A percentile compares a stretch with the other conserved stretches of the same genome.
These are phyloP conservation scores for Pteropus alecto DNA, from an alignment of 2,113 vertebrate genomes.

Conservation along the genomic window DNA sequence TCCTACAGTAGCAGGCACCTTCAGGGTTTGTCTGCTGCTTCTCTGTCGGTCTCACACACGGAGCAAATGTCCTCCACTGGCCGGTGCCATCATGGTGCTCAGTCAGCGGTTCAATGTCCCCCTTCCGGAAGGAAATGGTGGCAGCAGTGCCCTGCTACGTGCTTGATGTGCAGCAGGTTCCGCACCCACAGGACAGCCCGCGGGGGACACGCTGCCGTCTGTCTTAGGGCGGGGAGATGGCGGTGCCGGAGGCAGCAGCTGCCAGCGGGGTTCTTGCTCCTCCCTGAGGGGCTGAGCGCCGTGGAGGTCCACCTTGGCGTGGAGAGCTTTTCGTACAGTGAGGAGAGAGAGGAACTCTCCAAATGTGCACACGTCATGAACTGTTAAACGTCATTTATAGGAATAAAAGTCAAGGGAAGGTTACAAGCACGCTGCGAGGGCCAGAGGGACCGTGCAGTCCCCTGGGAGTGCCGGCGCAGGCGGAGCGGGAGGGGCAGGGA, in stretches of 20 bases:
- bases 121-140: rapidly evolving
- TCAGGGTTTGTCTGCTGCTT: background rate
- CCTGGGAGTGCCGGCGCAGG: too few relatives aligned
- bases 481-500: too few relatives aligned
- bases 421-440: too few relatives aligned
- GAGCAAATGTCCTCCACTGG: rapidly evolving
- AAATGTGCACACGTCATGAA: background rate
- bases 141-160: too few relatives aligned
- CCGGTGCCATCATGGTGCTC: background rate
- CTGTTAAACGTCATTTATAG: background rate
- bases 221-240: background rate
- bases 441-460: too few relatives aligned
- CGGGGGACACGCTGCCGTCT: background rate
- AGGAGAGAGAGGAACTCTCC: background rate
- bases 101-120: background rate
- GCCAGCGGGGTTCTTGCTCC: rapidly evolving
- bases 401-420: background rate
- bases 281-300: background rate
- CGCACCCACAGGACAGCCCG: too few relatives aligned
- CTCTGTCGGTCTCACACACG: background rate
- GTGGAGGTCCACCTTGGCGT: background rate
- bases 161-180: too few relatives aligned
- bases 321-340: background rate
- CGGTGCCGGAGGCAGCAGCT: too few relatives aligned
- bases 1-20: rapidly evolving